Evolutionary conservation across 2,113 vertebrate genomes (phyloP).

Genomic region (Saccopteryx leptura): DNA sequence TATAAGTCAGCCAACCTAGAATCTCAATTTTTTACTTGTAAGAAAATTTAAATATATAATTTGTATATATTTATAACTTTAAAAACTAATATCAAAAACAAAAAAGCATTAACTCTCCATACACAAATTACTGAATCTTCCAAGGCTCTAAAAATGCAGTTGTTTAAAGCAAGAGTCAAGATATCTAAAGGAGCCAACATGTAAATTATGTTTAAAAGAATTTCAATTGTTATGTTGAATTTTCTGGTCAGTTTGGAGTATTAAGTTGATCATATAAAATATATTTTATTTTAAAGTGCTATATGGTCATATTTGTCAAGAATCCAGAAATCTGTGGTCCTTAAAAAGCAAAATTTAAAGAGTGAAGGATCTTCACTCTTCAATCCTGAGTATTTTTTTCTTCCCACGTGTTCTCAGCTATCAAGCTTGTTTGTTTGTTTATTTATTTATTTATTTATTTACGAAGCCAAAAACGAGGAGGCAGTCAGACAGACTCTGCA

Average conservation of each 20-base stretch:
- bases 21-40: conserved; percentile 16
- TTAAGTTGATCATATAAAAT: conserved; percentile 39
- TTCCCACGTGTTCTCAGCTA: conserved; percentile 23
- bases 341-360: conserved; percentile 38
- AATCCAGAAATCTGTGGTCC: neutral
- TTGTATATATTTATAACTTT: neutral
- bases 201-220: conserved; percentile 51
- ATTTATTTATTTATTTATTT: too few relatives aligned
- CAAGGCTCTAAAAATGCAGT: neutral
- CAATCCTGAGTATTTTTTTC: neutral
- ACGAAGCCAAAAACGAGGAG: too few relatives aligned
- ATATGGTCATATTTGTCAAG: conserved; percentile 9
- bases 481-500: too few relatives aligned
- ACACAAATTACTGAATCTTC: neutral
- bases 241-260: conserved; percentile 44
- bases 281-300: conserved; percentile 52
- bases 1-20: neutral
- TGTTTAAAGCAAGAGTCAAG: conserved; percentile 32
- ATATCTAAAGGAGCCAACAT: neutral
- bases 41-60: conserved; percentile 44
- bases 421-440: neutral
- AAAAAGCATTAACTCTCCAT: neutral
- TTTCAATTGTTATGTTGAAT: conserved; percentile 18
- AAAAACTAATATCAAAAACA: conserved; percentile 50
- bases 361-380: conserved; percentile 17